These are phyloP conservation scores for Acanthurus tractus DNA, from an alignment of 2,797 vertebrate genomes.

Conservation along the genomic window DNA sequence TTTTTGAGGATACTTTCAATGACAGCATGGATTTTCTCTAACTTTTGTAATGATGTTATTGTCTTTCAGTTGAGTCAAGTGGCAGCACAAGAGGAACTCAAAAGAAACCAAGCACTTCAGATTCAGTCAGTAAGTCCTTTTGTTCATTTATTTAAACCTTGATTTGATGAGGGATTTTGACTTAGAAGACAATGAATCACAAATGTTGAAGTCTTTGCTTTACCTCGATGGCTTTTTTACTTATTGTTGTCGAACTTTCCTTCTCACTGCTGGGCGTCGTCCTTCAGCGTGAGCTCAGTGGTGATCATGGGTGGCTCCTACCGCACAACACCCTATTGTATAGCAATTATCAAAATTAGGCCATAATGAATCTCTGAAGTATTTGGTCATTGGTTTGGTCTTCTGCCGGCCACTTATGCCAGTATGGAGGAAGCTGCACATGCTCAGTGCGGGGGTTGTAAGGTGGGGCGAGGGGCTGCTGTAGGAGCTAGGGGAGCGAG, in stretches of 20 bases:
- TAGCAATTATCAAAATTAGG: constrained; percentile 48
- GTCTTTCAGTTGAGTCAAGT: constrained; percentile 82
- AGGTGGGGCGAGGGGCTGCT: constrained; percentile 24
- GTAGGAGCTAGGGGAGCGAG: constrained; percentile 31
- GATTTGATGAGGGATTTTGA: not conserved
- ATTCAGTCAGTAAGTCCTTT: constrained; percentile 82
- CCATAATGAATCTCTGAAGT: constrained; percentile 57
- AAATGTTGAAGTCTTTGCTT: not conserved
- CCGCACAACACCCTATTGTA: constrained; percentile 62
- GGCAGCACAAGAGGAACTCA: constrained; percentile 54
- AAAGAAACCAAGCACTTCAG: constrained; percentile 70
- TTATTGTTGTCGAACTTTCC: constrained; percentile 8
- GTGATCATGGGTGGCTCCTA: constrained; percentile 35
- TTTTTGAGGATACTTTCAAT: not conserved
- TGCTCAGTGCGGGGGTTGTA: constrained; percentile 47
- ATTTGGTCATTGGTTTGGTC: constrained; percentile 64
- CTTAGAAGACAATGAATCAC: constrained; percentile 1
- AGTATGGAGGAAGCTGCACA: constrained; percentile 56
- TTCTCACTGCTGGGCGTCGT: constrained; percentile 44
- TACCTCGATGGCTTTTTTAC: constrained; percentile 30
- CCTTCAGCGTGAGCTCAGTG: constrained; percentile 48
- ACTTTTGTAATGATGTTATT: constrained; percentile 13
- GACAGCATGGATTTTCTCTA: not conserved
- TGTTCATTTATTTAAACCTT: not conserved
- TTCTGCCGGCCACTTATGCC: constrained; percentile 59